These are phyloP conservation scores for Botia kubotai DNA, from an alignment of 2,797 vertebrate genomes.

Conservation along the genomic window DNA sequence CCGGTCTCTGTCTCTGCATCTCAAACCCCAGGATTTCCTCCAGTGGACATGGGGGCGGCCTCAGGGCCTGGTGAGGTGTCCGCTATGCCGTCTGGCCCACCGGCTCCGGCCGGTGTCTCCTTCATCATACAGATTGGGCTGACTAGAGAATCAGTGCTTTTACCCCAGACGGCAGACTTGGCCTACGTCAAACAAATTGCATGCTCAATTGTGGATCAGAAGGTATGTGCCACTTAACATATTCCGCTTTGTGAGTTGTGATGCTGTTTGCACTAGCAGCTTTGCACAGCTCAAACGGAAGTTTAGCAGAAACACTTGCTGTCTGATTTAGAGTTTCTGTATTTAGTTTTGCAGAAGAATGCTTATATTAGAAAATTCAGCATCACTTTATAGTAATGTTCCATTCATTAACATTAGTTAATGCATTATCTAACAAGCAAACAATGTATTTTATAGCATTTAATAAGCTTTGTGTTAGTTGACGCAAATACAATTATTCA, in stretches of 20 bases:
- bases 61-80: slow-evolving; percentile 59
- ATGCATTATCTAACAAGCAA: too few species aligned
- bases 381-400: background rate
- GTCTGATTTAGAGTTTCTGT: slow-evolving; percentile 1
- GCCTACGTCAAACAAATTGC: slow-evolving; percentile 90
- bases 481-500: too few species aligned
- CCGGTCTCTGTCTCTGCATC: slow-evolving; percentile 63
- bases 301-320: background rate
- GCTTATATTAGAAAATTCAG: background rate
- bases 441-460: too few species aligned
- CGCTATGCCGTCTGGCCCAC: slow-evolving; percentile 59
- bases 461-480: too few species aligned
- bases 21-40: slow-evolving; percentile 59
- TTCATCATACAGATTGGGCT: slow-evolving; percentile 92
- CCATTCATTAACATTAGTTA: too few species aligned
- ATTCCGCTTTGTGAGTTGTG: background rate
- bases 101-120: slow-evolving; percentile 80
- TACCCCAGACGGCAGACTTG: slow-evolving; percentile 84
- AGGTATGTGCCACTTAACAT: slow-evolving; percentile 75
- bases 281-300: slow-evolving; percentile 13
- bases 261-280: background rate
- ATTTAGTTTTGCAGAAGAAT: background rate
- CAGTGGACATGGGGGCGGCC: slow-evolving; percentile 61
- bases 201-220: slow-evolving; percentile 92
- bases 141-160: slow-evolving; percentile 86